Conservation (phyloP, 2,113 vertebrate species). For the Sitta europaea region DNA sequence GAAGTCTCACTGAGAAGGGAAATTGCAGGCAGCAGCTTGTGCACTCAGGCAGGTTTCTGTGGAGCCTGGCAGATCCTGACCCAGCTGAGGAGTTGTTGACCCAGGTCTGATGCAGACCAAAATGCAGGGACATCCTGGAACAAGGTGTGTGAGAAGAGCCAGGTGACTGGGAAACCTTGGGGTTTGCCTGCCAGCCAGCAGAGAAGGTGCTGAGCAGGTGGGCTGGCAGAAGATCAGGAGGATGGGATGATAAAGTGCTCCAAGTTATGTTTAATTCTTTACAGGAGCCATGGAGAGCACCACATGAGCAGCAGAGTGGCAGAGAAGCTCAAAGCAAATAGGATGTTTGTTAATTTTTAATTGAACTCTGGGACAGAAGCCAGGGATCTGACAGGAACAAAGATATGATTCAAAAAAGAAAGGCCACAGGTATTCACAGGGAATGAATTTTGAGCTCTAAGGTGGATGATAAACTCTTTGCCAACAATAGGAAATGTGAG, state of each 20-base stretch:
- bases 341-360: background rate
- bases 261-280: background rate
- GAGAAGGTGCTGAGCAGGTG: background rate
- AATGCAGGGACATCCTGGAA: background rate
- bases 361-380: background rate
- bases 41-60: background rate
- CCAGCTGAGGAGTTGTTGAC: background rate
- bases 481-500: background rate
- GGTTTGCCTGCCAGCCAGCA: background rate
- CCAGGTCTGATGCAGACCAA: background rate
- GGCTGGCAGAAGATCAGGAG: background rate
- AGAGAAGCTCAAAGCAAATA: background rate
- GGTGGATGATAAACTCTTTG: background rate
- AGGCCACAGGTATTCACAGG: background rate
- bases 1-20: background rate
- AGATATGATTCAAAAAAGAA: background rate
- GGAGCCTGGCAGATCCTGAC: background rate
- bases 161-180: background rate
- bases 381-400: background rate
- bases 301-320: background rate
- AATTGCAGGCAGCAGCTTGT: background rate
- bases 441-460: background rate
- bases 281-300: background rate
- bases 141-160: background rate
- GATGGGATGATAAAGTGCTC: background rate